Percentiles rank a stretch among this genome's conserved stretches.
Evolutionary conservation across 37 sponge, comb jelly and placozoan genomes (phyloP).

Genomic region (Cliona cf. orientalis): DNA sequence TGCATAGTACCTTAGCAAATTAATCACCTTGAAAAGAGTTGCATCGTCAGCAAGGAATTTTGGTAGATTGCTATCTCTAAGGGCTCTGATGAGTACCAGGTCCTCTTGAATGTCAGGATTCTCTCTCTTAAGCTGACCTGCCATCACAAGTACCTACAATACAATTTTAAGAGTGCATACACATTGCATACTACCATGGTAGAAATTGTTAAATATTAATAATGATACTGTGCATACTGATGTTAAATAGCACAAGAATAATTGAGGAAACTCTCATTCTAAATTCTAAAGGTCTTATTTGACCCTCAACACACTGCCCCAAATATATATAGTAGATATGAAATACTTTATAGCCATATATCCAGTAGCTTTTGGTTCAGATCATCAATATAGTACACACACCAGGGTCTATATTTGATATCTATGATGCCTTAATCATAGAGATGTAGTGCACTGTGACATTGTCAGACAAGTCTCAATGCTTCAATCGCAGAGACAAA

Average conservation of each 20-base stretch:
- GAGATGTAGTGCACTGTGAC: too few species aligned
- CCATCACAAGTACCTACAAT: slow-evolving; percentile 95
- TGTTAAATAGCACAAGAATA: not conserved
- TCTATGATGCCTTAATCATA: too few species aligned
- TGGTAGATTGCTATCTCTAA: slow-evolving; percentile 98
- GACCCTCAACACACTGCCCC: too few species aligned
- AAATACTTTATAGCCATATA: too few species aligned
- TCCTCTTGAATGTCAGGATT: slow-evolving; percentile 93
- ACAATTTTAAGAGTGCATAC: not conserved
- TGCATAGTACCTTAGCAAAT: not conserved
- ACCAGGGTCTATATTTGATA: too few species aligned
- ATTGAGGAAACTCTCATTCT: not conserved
- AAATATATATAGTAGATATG: too few species aligned
- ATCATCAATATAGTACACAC: too few species aligned
- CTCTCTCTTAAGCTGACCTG: slow-evolving; percentile 94
- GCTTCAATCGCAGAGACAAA: too few species aligned
- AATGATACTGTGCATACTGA: not conserved
- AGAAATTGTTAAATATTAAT: too few species aligned
- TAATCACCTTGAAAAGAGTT: slow-evolving; percentile 84
- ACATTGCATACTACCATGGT: not conserved
- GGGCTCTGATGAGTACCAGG: slow-evolving; percentile 93
- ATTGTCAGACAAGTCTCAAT: too few species aligned
- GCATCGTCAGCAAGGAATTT: slow-evolving; percentile 97
- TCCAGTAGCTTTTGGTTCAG: too few species aligned
- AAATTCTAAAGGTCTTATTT: too few species aligned